A percentile compares a stretch with the other conserved stretches of the same genome.
These are phyloP conservation scores for Aphelenchoides fujianensis DNA, from an alignment of 1,140 invertebrate genomes.

Conservation along the genomic window DNA sequence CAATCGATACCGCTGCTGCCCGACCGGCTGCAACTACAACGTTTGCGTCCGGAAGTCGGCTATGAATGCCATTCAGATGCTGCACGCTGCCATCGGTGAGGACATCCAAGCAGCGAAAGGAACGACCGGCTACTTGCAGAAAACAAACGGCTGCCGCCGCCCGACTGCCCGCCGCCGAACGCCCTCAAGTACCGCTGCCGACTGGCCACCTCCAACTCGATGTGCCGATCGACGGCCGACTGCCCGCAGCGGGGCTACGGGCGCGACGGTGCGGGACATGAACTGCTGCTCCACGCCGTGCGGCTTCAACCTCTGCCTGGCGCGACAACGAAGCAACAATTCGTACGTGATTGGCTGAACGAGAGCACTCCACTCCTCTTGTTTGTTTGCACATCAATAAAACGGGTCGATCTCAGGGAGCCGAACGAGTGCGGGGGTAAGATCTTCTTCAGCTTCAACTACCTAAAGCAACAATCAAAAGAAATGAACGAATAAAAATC, in stretches of 20 bases:
- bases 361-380: neutral
- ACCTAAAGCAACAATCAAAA: too few relatives aligned
- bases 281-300: slow-evolving; percentile 6
- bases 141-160: neutral
- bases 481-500: too few relatives aligned
- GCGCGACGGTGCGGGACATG: too few relatives aligned
- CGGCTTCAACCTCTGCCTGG: neutral
- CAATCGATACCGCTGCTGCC: slow-evolving; percentile 19
- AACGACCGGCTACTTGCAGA: neutral
- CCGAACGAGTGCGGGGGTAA: too few relatives aligned
- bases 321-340: neutral
- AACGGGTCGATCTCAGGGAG: too few relatives aligned
- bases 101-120: neutral
- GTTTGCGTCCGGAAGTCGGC: slow-evolving; percentile 17
- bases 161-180: neutral
- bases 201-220: neutral
- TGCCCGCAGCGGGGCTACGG: slow-evolving; percentile 6
- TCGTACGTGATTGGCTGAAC: slow-evolving; percentile 8
- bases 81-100: slow-evolving; percentile 4
- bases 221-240: neutral
- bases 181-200: neutral
- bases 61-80: slow-evolving; percentile 13
- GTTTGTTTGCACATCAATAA: neutral
- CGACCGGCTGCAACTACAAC: slow-evolving; percentile 21
- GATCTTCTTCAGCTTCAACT: too few relatives aligned